These are phyloP conservation scores for Seladonia tumulorum DNA, from an alignment of 2,888 invertebrate genomes.

Conservation along the genomic window DNA sequence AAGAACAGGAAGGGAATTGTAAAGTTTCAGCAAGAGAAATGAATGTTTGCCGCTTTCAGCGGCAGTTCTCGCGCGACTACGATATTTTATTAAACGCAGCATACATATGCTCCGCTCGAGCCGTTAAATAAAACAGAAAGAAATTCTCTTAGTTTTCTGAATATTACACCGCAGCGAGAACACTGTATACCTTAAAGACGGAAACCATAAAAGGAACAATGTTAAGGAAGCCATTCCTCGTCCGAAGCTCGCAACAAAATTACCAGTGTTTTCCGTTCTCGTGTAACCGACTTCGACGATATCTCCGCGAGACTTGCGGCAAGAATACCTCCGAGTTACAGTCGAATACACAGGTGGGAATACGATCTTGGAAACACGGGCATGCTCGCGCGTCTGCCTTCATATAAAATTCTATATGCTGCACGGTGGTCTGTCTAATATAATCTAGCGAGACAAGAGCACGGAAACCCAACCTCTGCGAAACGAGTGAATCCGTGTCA, in stretches of 20 bases:
- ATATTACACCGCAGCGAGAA: neutral
- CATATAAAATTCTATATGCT: constrained; percentile 47
- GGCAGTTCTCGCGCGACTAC: neutral
- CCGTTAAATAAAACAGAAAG: neutral
- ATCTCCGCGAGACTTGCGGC: constrained; percentile 3
- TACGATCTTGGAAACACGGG: constrained; percentile 26
- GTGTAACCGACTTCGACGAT: neutral
- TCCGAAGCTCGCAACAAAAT: constrained; percentile 9
- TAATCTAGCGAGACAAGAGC: neutral
- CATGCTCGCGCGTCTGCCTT: constrained; percentile 32
- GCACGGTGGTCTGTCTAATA: constrained; percentile 2
- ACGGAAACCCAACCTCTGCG: neutral
- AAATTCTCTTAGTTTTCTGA: constrained; percentile 4
- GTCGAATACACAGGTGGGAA: neutral
- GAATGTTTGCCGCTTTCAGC: neutral
- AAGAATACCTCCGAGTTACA: neutral
- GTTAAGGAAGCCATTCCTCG: constrained; percentile 1
- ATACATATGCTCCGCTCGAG: neutral
- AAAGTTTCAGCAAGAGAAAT: neutral
- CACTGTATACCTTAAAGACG: neutral
- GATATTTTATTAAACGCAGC: constrained; percentile 2
- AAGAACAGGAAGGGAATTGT: neutral
- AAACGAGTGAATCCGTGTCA: neutral
- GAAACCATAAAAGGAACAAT: neutral
- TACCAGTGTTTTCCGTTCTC: constrained; percentile 15